Conservation (phyloP, 2,888 invertebrate genomes). For the Trissoscelio sp. region DNA sequence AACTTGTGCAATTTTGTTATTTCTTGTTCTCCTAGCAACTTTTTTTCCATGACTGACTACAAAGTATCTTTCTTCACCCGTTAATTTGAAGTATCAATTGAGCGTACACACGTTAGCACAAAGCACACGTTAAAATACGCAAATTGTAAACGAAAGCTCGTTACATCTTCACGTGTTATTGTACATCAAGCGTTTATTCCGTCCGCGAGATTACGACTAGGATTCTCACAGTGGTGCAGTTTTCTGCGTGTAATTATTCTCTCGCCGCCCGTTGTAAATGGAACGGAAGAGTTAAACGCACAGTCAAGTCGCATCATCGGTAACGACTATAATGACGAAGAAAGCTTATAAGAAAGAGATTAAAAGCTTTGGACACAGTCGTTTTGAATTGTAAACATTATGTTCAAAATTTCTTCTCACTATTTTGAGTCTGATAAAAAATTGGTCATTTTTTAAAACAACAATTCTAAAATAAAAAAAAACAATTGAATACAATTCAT, state of each 20-base stretch:
- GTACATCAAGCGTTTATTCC: constrained; percentile 64
- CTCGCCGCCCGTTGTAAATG: constrained; percentile 73
- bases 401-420: not conserved
- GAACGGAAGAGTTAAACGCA: constrained; percentile 76
- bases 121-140: constrained; percentile 36
- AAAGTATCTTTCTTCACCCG: too few relatives aligned
- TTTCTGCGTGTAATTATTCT: constrained; percentile 74
- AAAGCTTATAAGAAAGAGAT: constrained; percentile 42
- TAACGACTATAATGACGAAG: constrained; percentile 62
- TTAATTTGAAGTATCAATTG: constrained; percentile 31
- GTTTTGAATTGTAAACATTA: constrained; percentile 4
- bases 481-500: too few relatives aligned
- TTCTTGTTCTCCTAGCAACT: not conserved
- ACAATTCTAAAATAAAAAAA: too few relatives aligned
- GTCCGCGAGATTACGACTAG: constrained; percentile 61
- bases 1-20: not conserved
- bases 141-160: constrained; percentile 50
- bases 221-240: constrained; percentile 66
- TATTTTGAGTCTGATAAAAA: too few relatives aligned
- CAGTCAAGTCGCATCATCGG: constrained; percentile 68
- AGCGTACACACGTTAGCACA: constrained; percentile 6
- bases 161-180: constrained; percentile 39
- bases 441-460: too few relatives aligned
- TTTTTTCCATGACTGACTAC: too few relatives aligned
- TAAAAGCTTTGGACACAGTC: constrained; percentile 35